Evolutionary conservation across 2,113 vertebrate species (phyloP).

Genomic region (Procapra przewalskii): DNA sequence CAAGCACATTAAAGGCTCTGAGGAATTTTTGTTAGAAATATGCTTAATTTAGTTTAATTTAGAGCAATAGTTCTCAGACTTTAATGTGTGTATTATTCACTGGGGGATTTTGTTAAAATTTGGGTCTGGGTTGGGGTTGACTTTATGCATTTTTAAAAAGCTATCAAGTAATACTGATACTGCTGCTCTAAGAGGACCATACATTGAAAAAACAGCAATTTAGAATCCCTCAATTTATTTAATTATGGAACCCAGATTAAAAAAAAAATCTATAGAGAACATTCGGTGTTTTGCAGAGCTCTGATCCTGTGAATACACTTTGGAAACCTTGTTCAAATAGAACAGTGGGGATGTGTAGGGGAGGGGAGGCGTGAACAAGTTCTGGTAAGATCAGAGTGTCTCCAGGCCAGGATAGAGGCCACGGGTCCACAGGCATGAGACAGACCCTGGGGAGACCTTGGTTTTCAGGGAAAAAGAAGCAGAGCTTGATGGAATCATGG

Average conservation of each 20-base stretch:
- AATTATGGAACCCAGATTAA: background rate
- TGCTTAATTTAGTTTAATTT: conserved; percentile 55
- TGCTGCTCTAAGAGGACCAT: background rate
- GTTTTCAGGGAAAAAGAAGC: background rate
- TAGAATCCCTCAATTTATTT: background rate
- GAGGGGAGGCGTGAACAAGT: background rate
- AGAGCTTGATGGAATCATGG: background rate
- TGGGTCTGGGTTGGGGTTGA: background rate
- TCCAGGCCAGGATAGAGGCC: background rate
- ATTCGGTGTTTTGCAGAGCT: background rate
- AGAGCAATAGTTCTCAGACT: conserved; percentile 5
- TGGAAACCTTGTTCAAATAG: background rate
- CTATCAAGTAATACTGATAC: background rate
- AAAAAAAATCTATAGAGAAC: background rate
- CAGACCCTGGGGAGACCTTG: background rate
- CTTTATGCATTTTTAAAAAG: conserved; percentile 15
- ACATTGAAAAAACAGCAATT: background rate
- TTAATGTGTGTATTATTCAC: background rate
- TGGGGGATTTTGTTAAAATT: conserved; percentile 5
- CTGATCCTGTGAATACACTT: background rate
- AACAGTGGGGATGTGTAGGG: too few species aligned
- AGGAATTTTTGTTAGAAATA: conserved; percentile 8
- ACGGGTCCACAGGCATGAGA: background rate
- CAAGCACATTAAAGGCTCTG: background rate
- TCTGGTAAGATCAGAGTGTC: background rate